These are phyloP conservation scores for Saturnia japonica DNA, from an alignment of 2,888 invertebrate genomes.

Conservation along the genomic window DNA sequence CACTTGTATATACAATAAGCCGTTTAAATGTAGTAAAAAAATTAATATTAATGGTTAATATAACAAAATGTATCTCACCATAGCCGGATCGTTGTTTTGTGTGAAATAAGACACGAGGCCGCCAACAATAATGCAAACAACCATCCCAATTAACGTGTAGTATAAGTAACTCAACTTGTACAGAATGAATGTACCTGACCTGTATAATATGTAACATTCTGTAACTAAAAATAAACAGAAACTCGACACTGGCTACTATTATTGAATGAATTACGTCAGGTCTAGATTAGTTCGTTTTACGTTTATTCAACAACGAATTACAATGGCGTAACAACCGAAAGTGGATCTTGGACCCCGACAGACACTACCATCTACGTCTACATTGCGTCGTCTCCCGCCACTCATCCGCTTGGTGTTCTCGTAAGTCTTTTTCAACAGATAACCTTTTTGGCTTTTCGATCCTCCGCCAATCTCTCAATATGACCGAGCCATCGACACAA, in stretches of 20 bases:
- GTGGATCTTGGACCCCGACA: too few relatives aligned
- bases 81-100: slow-evolving; percentile 81
- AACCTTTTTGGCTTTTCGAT: too few relatives aligned
- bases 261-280: slow-evolving; percentile 4
- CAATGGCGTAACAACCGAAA: background rate
- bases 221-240: slow-evolving; percentile 26
- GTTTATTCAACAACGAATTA: background rate
- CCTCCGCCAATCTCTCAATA: too few relatives aligned
- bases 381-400: too few relatives aligned
- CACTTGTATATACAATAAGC: too few relatives aligned
- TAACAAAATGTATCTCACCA: slow-evolving; percentile 53
- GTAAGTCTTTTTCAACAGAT: too few relatives aligned
- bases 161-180: slow-evolving; percentile 89
- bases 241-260: background rate
- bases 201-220: slow-evolving; percentile 41
- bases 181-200: slow-evolving; percentile 83
- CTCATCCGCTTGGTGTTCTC: too few relatives aligned
- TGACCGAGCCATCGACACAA: too few relatives aligned
- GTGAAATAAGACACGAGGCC: slow-evolving; percentile 86
- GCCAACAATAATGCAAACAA: slow-evolving; percentile 85
- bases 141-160: slow-evolving; percentile 88
- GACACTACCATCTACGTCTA: too few relatives aligned
- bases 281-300: background rate
- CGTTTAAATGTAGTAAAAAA: background rate
- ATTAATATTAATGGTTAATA: background rate